These are phyloP conservation scores for Luidia sarsii DNA, from an alignment of 53 echinoderm and acorn worm genomes.

Conservation along the genomic window DNA sequence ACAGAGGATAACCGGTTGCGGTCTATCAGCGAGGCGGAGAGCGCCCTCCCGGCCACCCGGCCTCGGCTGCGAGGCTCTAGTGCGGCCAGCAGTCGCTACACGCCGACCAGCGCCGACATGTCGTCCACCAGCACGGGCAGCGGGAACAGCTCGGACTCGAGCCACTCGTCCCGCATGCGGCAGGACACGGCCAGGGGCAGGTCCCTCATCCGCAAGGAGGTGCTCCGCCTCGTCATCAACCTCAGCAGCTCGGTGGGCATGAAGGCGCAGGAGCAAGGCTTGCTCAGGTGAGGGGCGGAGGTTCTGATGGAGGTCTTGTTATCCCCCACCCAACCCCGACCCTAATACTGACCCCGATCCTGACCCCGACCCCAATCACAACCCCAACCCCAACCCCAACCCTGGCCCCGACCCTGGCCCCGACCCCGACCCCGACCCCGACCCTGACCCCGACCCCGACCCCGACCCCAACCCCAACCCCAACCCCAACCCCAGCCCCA, in stretches of 20 bases:
- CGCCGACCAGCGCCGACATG: constrained; percentile 66
- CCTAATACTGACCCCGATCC: no score
- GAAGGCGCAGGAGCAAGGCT: constrained; percentile 91
- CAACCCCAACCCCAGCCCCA: no score
- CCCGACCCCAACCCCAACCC: no score
- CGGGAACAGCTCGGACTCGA: constrained; percentile 55
- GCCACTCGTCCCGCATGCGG: constrained; percentile 64
- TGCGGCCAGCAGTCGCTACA: constrained; percentile 75
- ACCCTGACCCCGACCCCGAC: no score
- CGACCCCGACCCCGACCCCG: no score
- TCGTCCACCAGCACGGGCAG: constrained; percentile 77
- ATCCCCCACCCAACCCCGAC: no score
- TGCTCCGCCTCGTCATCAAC: constrained; percentile 81
- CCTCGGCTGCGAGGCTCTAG: constrained; percentile 79
- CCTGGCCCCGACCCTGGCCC: no score
- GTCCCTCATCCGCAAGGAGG: constrained; percentile 82
- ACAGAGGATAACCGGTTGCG: constrained; percentile 54
- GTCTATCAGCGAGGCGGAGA: constrained; percentile 66
- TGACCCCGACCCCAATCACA: no score
- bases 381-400: no score
- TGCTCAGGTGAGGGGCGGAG: constrained; percentile 86
- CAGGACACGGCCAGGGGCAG: constrained; percentile 79
- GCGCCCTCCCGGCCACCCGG: constrained; percentile 51
- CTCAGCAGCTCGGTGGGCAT: constrained; percentile 92
- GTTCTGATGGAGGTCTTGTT: no score